These are phyloP conservation scores for Archaeoteleia sp. DNA, from an alignment of 2,888 invertebrate genomes.

Conservation along the genomic window DNA sequence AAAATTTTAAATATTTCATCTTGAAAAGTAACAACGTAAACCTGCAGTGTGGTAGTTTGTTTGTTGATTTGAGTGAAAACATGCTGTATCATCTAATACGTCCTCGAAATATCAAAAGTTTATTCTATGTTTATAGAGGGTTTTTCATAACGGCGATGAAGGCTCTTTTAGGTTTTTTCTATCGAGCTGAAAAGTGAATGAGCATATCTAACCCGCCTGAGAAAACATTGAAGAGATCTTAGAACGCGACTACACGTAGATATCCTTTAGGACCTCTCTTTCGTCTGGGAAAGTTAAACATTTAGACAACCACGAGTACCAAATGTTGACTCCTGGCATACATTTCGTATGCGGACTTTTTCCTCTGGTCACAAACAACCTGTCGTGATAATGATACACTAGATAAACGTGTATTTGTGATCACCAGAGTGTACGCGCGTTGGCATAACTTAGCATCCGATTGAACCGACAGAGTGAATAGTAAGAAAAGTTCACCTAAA, in stretches of 20 bases:
- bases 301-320: constrained; percentile 67
- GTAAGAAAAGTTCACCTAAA: too few relatives aligned
- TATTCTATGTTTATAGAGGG: too few relatives aligned
- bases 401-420: constrained; percentile 52
- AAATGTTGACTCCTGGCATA: constrained; percentile 71
- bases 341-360: constrained; percentile 66
- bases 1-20: too few relatives aligned
- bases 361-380: constrained; percentile 69
- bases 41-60: too few relatives aligned
- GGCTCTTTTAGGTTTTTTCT: too few relatives aligned
- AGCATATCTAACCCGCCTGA: constrained; percentile 70
- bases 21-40: too few relatives aligned
- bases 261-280: constrained; percentile 57
- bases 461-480: too few relatives aligned
- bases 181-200: not conserved
- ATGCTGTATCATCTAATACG: too few relatives aligned
- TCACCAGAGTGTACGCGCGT: constrained; percentile 31
- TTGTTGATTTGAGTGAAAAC: too few relatives aligned
- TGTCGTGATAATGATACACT: constrained; percentile 71
- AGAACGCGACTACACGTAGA: constrained; percentile 66
- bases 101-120: too few relatives aligned
- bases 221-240: constrained; percentile 70
- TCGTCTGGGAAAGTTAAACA: constrained; percentile 75
- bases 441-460: too few relatives aligned
- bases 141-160: too few relatives aligned